phyloP scores from a whole-genome alignment of 2,113 vertebrate species.

The Heterotis niloticus region DNA sequence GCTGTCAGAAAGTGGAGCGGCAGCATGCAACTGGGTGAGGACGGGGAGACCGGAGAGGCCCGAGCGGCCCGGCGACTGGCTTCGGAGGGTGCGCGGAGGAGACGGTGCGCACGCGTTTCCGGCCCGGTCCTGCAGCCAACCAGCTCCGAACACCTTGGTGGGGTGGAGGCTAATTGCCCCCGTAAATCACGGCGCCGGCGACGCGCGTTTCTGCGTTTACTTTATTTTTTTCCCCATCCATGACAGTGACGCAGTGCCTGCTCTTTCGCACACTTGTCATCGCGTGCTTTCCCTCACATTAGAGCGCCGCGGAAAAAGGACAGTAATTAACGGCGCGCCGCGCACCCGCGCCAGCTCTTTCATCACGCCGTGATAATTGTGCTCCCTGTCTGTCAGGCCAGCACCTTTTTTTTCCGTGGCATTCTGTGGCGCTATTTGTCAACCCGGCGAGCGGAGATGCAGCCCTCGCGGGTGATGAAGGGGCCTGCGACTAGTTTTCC shows the following conservation, averaged over 20 bases:
- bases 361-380: constrained; percentile 99
- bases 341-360: constrained; percentile 83
- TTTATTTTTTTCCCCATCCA: constrained; percentile 65
- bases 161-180: constrained; percentile 99
- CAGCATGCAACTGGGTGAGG: neutral
- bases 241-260: constrained; percentile 99
- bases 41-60: neutral
- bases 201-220: constrained; percentile 89
- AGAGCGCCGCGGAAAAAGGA: constrained; percentile 96
- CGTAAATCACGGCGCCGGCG: constrained; percentile 87
- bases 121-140: constrained; percentile 56
- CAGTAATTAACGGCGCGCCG: constrained; percentile 97
- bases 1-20: too few relatives aligned
- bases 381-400: constrained; percentile 96
- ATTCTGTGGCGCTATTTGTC: constrained; percentile 83
- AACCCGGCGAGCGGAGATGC: constrained; percentile 56
- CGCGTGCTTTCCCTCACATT: constrained; percentile 98
- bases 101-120: constrained; percentile 35
- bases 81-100: neutral
- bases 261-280: constrained; percentile 99
- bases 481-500: constrained; percentile 58
- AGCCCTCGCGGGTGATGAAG: constrained; percentile 49
- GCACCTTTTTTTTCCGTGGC: constrained; percentile 77
- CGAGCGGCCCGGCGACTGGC: neutral
- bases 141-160: constrained; percentile 74